Evolutionary conservation across 2,113 vertebrate species (phyloP), one percentile per base, ranked within the genome.

Genomic region (Scatophagus argus): DNA sequence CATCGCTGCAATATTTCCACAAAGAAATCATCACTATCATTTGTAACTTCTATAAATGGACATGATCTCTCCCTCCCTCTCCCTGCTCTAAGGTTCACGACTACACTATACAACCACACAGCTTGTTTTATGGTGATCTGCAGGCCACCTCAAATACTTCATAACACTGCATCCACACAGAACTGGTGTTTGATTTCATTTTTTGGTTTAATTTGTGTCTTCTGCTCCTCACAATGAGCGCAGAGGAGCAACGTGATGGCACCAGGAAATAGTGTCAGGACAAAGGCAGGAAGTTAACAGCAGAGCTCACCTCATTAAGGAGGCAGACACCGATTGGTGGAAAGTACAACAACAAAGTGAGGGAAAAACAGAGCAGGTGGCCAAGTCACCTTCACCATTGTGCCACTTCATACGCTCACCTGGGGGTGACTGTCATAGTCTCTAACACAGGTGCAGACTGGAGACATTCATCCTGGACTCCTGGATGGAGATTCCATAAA

Each of bases 251-350:
- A 56, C 51, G 75, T 44, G 80, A 88, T 86, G 88, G 84, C 80
- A 92, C 73, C 83, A 91, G 87, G 87, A 95, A 95, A 76, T 74
- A 19, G 46, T 25, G 36, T 51, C 27, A 1, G 36, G 82, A 95
- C 94, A 95, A 95, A 93, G 83, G 83, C 86, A 94, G 94, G 94
- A 95, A 93, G 87, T 86, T n/a, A 27, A 59, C 59, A 58, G 81
- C 68, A 76, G 56, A 3, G 86, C 67, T 87, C 82, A 72, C 75
- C 85, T 88, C 84, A 63, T 85, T 66, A 77, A 81, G 81, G 21
- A 78, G 70, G 10, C 59, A 63, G 25, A 85, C 65, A 47, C 49
- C 7, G 34, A 80, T 52, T 79, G 1, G 17, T 72, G 77, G 70
- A 77, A 80, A 87, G 36, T n/a, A 75, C 81, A 91, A 77, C 54